A percentile compares a stretch with the other conserved stretches of the same genome.
phyloP scores from a whole-genome alignment of 2,113 vertebrate species.

The Chloropsis cyanopogon region DNA sequence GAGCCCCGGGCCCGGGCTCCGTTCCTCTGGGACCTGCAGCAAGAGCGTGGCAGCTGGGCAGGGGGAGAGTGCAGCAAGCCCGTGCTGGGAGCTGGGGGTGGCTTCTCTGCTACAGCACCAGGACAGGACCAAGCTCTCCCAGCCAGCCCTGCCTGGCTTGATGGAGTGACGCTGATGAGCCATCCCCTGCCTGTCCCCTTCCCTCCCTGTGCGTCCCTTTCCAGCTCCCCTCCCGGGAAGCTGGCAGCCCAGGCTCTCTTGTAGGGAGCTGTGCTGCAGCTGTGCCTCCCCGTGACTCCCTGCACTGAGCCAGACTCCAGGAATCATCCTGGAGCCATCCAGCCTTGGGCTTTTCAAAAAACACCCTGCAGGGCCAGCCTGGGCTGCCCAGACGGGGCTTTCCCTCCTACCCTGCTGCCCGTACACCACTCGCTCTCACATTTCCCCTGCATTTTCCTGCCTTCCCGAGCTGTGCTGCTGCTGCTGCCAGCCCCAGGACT shows the following conservation, averaged over 20 bases:
- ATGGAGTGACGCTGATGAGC: background rate
- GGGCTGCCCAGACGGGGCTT: background rate
- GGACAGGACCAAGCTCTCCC: background rate
- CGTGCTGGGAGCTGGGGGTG: accelerated
- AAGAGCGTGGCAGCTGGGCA: background rate
- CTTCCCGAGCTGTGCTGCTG: accelerated
- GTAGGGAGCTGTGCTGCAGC: background rate
- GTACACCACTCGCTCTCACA: accelerated
- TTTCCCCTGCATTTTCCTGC: background rate
- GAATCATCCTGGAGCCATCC: background rate
- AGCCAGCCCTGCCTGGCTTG: background rate
- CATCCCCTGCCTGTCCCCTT: background rate
- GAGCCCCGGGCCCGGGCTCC: background rate
- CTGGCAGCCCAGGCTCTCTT: background rate
- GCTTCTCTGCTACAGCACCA: background rate
- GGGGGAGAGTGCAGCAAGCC: background rate
- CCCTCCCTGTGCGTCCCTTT: background rate
- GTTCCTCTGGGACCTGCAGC: background rate
- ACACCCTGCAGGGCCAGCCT: background rate
- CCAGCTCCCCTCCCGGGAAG: background rate
- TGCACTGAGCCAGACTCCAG: background rate
- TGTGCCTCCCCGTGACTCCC: background rate
- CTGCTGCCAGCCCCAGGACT: background rate
- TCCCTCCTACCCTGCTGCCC: background rate
- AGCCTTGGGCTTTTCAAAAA: background rate